Evolutionary conservation across 2,113 vertebrate genomes (phyloP).

Genomic region (Psophia crepitans): DNA sequence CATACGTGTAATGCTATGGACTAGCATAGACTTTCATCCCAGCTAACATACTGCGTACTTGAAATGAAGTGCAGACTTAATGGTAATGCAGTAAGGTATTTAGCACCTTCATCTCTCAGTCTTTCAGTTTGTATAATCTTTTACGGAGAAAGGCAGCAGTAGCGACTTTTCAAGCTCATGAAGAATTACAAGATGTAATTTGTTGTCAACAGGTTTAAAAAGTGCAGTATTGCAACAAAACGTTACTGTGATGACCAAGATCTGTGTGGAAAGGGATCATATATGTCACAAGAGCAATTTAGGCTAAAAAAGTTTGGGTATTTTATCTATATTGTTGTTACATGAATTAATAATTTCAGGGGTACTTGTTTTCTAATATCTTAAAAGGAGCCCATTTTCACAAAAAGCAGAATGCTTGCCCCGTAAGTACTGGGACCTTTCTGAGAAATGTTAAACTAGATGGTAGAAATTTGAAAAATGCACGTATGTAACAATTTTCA

Average conservation of each 20-base stretch:
- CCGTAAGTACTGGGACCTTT: accelerated
- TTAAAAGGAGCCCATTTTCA: background rate
- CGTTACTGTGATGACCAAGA: accelerated
- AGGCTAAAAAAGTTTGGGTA: accelerated
- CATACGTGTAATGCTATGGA: accelerated
- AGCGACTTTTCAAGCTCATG: background rate
- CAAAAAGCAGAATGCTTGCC: background rate
- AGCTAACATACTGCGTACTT: accelerated
- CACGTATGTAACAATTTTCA: background rate
- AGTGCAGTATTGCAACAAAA: background rate
- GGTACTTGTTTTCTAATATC: accelerated
- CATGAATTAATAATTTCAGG: background rate
- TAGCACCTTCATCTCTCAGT: background rate
- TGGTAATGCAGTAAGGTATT: background rate
- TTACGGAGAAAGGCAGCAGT: background rate
- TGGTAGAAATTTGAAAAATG: background rate
- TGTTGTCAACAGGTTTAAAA: background rate
- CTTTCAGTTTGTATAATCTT: background rate
- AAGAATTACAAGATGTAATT: background rate
- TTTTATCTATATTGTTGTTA: background rate
- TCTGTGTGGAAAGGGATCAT: background rate
- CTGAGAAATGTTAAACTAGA: accelerated
- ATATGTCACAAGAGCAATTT: background rate
- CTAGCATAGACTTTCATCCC: background rate
- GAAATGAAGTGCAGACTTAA: background rate